Base-by-base conservation (phyloP, 2,888 invertebrate species). In the Cheilosia vulpina region DNA sequence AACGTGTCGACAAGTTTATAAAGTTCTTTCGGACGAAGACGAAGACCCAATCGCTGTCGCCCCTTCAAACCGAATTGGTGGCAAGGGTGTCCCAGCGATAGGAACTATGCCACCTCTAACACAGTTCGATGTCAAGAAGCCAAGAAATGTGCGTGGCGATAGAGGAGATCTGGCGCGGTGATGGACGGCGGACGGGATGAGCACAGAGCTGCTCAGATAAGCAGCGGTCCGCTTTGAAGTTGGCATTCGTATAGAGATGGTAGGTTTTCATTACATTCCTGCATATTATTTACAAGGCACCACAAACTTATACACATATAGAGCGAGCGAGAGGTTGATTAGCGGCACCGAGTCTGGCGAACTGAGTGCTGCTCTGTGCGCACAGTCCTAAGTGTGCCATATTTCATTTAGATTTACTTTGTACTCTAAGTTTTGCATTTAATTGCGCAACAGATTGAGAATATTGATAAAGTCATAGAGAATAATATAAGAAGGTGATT, bases 381-480 rank as follows among this genome's bases (percentile, higher is more conserved):
- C 45, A 17, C 60, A 19, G 3, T 9, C 19, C 55, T 66, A 53
- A 77, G 65, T 82, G 53, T 77, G 81, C 47, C 69, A 71, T 82
- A 58, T 77, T 82, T 72, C 71, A 82, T 82, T 77, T 65, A 63
- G 57, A 81, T 69, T 69, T 65, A 76, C 71, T 82, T 53, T 53
- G 58, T 65, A 47, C 17, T 45, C 47, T 55, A 53, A 65, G 47
- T 66, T 82, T 71, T 65, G 60, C 65, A 71, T 63, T 77, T 77
- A 82, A 82, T 82, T 82, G 82, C 71, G 21, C 65, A 77, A 66
- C 47, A 65, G 82, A 82, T 82, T 72, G 77, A 77, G 47, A 58
- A 58, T 71, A 55, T 66, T 41, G 82, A 82, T 82, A 81, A 76
- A 63, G 69, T 65, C 57, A 27, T 45, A 24, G 57, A 50, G 57